These are phyloP conservation scores for Manis javanica DNA, from an alignment of 2,797 vertebrate genomes.

Conservation along the genomic window DNA sequence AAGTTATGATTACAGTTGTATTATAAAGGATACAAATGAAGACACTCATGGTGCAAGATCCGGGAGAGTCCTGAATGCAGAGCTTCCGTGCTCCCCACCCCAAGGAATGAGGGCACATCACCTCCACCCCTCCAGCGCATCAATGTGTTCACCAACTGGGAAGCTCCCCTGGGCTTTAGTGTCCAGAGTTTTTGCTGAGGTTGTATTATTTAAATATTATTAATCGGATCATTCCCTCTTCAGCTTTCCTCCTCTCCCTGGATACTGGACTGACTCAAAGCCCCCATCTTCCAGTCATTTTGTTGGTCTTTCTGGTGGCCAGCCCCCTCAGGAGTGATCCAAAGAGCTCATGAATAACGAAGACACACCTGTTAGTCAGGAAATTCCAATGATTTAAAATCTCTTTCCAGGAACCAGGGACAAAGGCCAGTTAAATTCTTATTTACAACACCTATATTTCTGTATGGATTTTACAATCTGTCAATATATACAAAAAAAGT, in stretches of 20 bases:
- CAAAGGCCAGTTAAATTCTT: too few relatives aligned
- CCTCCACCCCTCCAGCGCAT: not conserved
- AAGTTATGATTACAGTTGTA: not conserved
- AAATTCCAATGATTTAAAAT: not conserved
- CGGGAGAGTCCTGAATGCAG: not conserved
- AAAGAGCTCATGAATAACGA: not conserved
- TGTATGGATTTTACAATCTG: not conserved
- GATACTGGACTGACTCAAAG: not conserved
- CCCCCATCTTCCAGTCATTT: not conserved
- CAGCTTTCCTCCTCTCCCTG: not conserved
- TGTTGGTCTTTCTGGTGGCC: not conserved
- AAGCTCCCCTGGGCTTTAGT: not conserved
- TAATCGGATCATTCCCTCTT: not conserved
- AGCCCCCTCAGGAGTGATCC: not conserved
- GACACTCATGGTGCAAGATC: not conserved
- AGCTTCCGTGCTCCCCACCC: not conserved
- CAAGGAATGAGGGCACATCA: not conserved
- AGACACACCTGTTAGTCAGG: not conserved
- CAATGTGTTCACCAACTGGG: not conserved
- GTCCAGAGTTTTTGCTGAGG: not conserved
- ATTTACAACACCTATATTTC: not conserved
- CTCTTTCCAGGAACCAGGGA: not conserved
- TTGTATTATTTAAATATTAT: not conserved
- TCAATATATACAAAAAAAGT: not conserved
- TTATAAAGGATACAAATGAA: not conserved